Evolutionary conservation across 1,140 invertebrate genomes (phyloP).

Genomic region (Palaemon carinicauda): DNA sequence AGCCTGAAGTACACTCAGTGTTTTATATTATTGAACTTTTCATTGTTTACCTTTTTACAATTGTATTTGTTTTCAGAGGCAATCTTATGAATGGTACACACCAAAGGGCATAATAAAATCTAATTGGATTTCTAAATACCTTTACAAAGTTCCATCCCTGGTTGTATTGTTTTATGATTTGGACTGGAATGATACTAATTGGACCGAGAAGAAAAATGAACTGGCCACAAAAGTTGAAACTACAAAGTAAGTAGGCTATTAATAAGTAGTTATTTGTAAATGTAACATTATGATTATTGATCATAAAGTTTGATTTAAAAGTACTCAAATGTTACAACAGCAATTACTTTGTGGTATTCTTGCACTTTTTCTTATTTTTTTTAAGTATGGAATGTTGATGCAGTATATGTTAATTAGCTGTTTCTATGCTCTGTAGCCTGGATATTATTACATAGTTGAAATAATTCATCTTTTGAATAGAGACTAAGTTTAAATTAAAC

Average conservation of each 20-base stretch:
- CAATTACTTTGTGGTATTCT: too few species aligned
- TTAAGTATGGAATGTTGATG: too few species aligned
- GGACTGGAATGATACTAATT: slow-evolving; percentile 94
- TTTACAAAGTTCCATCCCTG: slow-evolving; percentile 88
- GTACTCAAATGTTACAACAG: too few species aligned
- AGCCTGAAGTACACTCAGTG: not conserved
- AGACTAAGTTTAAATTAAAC: too few species aligned
- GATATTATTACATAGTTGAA: too few species aligned
- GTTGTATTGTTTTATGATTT: slow-evolving; percentile 95
- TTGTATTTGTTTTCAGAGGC: slow-evolving; percentile 68
- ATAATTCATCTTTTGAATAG: too few species aligned
- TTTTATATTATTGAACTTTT: not conserved
- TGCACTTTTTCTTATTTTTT: too few species aligned
- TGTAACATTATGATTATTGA: too few species aligned
- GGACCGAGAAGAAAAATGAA: slow-evolving; percentile 94
- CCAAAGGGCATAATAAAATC: slow-evolving; percentile 95
- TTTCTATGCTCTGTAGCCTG: too few species aligned
- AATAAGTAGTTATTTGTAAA: slow-evolving; percentile 26
- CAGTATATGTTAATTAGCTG: too few species aligned
- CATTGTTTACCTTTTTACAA: not conserved
- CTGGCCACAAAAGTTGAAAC: slow-evolving; percentile 89
- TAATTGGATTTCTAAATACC: slow-evolving; percentile 95
- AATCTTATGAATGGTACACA: slow-evolving; percentile 94
- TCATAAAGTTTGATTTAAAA: too few species aligned
- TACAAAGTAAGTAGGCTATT: slow-evolving; percentile 71